phyloP scores from a whole-genome alignment of 2,888 invertebrate species.

The Pollenia labialis region DNA sequence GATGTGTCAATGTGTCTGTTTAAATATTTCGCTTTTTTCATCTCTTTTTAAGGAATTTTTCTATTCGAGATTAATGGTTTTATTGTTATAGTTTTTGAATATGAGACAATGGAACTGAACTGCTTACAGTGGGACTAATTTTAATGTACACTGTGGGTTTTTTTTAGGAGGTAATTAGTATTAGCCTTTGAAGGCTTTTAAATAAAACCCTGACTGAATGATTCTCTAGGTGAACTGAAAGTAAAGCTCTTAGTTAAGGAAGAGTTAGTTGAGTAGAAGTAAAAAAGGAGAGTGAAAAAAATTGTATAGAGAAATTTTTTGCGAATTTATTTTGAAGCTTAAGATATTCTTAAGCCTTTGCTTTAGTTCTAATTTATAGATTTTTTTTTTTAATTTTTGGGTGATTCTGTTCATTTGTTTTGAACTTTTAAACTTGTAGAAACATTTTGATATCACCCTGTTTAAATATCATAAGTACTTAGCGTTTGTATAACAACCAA shows the following conservation, averaged over 20 bases:
- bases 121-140: slow-evolving; percentile 29
- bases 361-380: no score
- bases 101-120: slow-evolving; percentile 31
- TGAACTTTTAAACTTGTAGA: neutral
- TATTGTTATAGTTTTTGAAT: slow-evolving; percentile 67
- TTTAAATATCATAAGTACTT: slow-evolving; percentile 40
- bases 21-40: slow-evolving; percentile 43
- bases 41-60: slow-evolving; percentile 54
- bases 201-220: no score
- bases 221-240: no score
- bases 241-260: no score
- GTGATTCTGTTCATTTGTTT: neutral
- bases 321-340: no score
- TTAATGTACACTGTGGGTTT: neutral
- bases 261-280: no score
- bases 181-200: no score
- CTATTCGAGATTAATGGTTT: slow-evolving; percentile 72
- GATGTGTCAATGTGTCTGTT: slow-evolving; percentile 71
- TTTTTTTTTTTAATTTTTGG: no score
- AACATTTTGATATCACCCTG: neutral
- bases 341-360: no score
- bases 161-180: neutral
- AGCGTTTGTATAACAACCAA: slow-evolving; percentile 46
- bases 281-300: no score
- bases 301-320: no score